A percentile compares a stretch with the other conserved stretches of the same genome.
Conservation (phyloP, 2,797 vertebrate genomes). For the Lithobates sylvaticus region DNA sequence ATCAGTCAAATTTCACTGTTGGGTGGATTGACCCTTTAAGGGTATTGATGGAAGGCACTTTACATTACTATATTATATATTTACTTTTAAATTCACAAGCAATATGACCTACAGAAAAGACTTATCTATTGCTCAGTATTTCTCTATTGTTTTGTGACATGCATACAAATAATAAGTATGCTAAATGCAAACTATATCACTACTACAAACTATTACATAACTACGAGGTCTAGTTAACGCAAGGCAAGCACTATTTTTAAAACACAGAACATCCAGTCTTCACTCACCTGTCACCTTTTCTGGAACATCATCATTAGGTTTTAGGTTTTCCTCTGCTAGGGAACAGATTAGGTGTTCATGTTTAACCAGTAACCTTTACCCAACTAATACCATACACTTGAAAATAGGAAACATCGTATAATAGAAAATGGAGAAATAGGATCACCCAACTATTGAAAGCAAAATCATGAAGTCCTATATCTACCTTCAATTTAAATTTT, state of each 20-base stretch:
- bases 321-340: conserved; percentile 11
- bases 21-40: not conserved
- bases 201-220: conserved; percentile 8
- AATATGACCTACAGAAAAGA: too few species aligned
- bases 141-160: not conserved
- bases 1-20: not conserved
- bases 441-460: too few species aligned
- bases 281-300: conserved; percentile 41
- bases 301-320: conserved; percentile 31
- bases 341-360: conserved; percentile 68
- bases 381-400: not conserved
- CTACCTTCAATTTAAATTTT: too few species aligned
- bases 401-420: not conserved
- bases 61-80: not conserved
- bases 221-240: not conserved
- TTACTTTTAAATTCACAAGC: not conserved
- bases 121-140: not conserved
- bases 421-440: not conserved
- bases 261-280: not conserved
- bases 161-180: not conserved
- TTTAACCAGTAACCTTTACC: not conserved
- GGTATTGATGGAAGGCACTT: not conserved
- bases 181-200: not conserved
- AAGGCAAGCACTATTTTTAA: not conserved
- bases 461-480: too few species aligned